Conservation (phyloP, 2,888 invertebrate genomes). For the Trypoxylon attenuatum region DNA sequence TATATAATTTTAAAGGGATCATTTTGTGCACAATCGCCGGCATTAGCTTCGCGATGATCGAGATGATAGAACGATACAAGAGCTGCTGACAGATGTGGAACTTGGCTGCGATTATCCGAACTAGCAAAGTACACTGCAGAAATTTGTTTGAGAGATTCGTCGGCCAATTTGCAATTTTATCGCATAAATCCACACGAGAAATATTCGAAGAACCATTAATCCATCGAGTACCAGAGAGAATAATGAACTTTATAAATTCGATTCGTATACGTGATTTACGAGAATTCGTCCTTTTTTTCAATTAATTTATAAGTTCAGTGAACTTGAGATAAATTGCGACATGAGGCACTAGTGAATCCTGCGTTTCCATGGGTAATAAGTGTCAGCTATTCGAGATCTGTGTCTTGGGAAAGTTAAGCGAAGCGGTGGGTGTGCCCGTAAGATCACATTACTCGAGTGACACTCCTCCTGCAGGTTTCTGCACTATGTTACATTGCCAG, state of each 20-base stretch:
- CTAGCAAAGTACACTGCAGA: constrained; percentile 24
- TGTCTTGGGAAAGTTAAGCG: constrained; percentile 15
- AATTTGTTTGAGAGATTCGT: constrained; percentile 32
- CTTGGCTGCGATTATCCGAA: constrained; percentile 34
- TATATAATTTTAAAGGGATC: constrained; percentile 38
- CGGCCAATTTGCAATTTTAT: constrained; percentile 25
- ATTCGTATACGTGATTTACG: not conserved
- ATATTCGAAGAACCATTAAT: constrained; percentile 9
- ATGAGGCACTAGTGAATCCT: not conserved
- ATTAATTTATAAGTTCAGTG: not conserved
- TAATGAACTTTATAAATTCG: constrained; percentile 10
- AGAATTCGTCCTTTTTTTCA: not conserved
- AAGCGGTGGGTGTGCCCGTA: constrained; percentile 39
- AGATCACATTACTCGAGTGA: constrained; percentile 45
- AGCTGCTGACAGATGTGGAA: constrained; percentile 36
- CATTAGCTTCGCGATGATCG: constrained; percentile 29
- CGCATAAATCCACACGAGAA: constrained; percentile 13
- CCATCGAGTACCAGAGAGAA: not conserved
- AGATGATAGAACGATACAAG: constrained; percentile 37
- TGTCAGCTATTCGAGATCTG: not conserved
- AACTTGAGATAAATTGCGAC: not conserved
- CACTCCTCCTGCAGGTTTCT: constrained; percentile 35
- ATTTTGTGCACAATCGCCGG: constrained; percentile 28
- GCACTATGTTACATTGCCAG: constrained; percentile 39
- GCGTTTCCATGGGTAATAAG: not conserved